Evolutionary conservation across 2,797 vertebrate genomes (phyloP), one percentile per base, ranked within the genome.

Genomic region (Trichosurus vulpecula): DNA sequence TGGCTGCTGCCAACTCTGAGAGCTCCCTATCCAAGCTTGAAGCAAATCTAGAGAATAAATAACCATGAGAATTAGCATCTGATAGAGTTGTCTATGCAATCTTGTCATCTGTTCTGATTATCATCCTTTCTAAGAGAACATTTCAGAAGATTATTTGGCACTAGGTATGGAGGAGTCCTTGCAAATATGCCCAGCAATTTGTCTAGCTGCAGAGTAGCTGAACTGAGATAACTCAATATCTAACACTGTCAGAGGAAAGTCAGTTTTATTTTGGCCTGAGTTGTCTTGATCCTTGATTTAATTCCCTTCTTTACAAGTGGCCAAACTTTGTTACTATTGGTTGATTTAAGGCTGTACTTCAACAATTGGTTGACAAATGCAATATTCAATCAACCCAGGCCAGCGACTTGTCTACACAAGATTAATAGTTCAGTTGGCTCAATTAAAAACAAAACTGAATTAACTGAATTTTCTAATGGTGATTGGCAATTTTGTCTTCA

Each of bases 101-200:
- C 27, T 47, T 47, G 9, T 87, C 74, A 87, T 87, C 74, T 87
- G 41, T 87, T 87, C 74, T 87, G 41, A 87, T 87, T 87, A 27
- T 87, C 74, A 87, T 87, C 74, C 22, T 87, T 47, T 87, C 41
- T 51, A 81, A 47, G 41, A 12, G 74, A 97, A 96, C 94, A 97
- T 97, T 98, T 97, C 94, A 96, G 61, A 96, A 96, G 96, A 90
- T 96, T 97, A 91, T 96, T 97, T 97, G 96, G 57, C 61, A 90
- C 93, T 97, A 90, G 57, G 61, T 98, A 95, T 96, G 92, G 96
- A 97, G 51, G 41, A 96, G 91, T n/a, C 52, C 98, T 97, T 97
- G 54, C 90, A 92, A 97, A 95, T 58, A 96, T 95, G 93, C 94
- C 97, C 57, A 96, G 93, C 51, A 94, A 90, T 53, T 53, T 95